Conservation (phyloP, 2,113 vertebrate genomes). For the Centropus bengalensis region DNA sequence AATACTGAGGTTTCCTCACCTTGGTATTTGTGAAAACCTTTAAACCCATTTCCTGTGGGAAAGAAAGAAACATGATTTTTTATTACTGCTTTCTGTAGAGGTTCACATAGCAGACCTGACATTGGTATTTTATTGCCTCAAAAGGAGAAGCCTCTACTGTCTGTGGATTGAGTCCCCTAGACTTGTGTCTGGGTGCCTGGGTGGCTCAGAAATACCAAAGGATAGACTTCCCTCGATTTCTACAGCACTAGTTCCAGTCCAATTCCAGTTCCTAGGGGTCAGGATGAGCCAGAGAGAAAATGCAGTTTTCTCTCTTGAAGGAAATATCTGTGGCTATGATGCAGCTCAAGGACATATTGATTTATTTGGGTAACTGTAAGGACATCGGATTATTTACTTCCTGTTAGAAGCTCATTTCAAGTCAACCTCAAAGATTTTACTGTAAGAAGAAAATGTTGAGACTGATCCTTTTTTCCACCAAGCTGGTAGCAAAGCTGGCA, state of each 20-base stretch:
- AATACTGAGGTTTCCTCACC: slow-evolving; percentile 40
- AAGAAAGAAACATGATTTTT: background rate
- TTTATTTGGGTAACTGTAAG: background rate
- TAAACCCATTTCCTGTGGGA: slow-evolving; percentile 60
- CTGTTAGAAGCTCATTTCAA: background rate
- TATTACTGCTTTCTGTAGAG: background rate
- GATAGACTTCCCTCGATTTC: background rate
- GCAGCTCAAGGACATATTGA: background rate
- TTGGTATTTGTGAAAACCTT: slow-evolving; percentile 68
- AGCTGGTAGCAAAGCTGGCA: background rate
- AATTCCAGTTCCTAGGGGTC: background rate
- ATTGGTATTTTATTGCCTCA: background rate
- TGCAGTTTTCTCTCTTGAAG: background rate
- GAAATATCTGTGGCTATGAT: background rate
- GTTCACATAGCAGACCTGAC: background rate
- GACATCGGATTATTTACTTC: background rate
- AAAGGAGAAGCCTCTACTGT: background rate
- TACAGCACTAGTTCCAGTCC: background rate
- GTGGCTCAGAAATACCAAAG: background rate
- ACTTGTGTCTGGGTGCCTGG: background rate
- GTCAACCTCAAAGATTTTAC: background rate
- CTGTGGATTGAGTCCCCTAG: background rate
- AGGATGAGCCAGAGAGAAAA: background rate
- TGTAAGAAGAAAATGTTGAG: background rate
- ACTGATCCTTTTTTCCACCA: background rate